phyloP scores from a whole-genome alignment of 2,888 invertebrate species.

The Amphipoea lucens region DNA sequence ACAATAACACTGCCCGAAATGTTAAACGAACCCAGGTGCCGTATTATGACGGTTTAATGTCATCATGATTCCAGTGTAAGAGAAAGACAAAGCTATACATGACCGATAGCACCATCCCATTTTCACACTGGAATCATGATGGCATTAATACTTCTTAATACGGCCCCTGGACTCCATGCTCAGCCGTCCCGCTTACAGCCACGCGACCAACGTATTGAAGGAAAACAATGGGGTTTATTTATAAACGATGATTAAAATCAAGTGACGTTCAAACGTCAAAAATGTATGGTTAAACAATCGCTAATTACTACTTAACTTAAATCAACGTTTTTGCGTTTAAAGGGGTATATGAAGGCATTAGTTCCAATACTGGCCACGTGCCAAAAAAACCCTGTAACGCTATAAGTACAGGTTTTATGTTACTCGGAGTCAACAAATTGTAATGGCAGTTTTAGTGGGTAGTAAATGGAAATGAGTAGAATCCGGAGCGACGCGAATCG shows the following conservation, averaged over 20 bases:
- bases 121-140: no score
- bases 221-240: neutral
- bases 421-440: conserved; percentile 40
- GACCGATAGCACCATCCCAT: no score
- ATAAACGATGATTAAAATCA: no score
- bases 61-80: no score
- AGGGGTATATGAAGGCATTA: neutral
- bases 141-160: no score
- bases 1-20: neutral
- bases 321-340: no score
- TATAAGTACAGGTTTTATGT: conserved; percentile 12
- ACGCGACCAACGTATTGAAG: neutral
- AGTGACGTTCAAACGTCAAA: neutral
- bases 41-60: no score
- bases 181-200: neutral
- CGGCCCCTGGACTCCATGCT: no score
- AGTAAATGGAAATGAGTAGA: conserved; percentile 44
- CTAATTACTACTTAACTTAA: neutral
- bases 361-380: neutral
- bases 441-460: conserved; percentile 30
- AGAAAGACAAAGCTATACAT: no score
- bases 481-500: conserved; percentile 35
- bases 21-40: no score
- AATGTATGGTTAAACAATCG: neutral
- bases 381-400: neutral